phyloP scores from a whole-genome alignment of 2,888 invertebrate genomes.

The Rotaria sp. region DNA sequence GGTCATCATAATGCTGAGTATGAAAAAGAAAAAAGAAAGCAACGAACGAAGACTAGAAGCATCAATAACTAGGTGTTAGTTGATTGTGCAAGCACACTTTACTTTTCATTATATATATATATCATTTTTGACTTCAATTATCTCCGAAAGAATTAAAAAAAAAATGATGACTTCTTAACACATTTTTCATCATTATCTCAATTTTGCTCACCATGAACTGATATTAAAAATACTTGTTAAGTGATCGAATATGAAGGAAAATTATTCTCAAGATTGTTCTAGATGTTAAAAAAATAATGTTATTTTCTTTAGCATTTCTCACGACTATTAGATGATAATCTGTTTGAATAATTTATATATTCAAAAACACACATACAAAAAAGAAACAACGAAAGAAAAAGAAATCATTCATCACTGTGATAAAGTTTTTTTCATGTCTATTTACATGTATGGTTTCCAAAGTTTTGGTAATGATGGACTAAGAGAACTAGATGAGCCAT shows the following conservation, averaged over 20 bases:
- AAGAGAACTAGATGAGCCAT: not conserved
- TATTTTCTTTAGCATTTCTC: constrained; percentile 11
- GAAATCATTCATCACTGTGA: constrained; percentile 24
- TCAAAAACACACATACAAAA: not conserved
- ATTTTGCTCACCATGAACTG: constrained; percentile 14
- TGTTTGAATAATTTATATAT: constrained; percentile 24
- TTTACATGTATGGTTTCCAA: constrained; percentile 14
- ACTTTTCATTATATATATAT: not conserved
- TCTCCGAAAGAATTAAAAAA: not conserved
- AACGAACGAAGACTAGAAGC: not conserved
- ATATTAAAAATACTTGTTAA: not conserved
- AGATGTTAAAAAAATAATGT: not conserved
- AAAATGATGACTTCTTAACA: not conserved
- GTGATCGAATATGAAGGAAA: not conserved
- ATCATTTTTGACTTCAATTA: constrained; percentile 12
- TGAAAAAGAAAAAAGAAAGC: not conserved
- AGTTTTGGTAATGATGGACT: constrained; percentile 18
- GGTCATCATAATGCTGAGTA: constrained; percentile 15
- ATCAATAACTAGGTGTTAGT: constrained; percentile 24
- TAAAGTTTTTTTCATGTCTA: not conserved
- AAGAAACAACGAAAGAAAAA: not conserved
- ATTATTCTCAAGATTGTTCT: not conserved
- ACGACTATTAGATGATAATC: constrained; percentile 28
- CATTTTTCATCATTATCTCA: constrained; percentile 12
- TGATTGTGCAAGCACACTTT: constrained; percentile 22